These are phyloP conservation scores for Archilochus colubris DNA, from an alignment of 2,113 vertebrate genomes.

Conservation along the genomic window DNA sequence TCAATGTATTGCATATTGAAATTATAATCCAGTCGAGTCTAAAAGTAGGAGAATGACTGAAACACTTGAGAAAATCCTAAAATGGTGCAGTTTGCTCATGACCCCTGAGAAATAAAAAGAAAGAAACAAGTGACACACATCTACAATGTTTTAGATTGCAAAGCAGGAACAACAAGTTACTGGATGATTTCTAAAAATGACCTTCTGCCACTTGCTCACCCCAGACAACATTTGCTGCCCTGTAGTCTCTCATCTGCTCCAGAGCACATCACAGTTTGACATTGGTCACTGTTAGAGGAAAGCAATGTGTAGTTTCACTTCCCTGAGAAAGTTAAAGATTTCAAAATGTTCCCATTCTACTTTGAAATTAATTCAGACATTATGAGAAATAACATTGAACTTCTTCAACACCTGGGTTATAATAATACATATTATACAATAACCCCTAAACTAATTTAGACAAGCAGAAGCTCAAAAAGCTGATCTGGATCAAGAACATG, in stretches of 20 bases:
- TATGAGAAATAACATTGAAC: background rate
- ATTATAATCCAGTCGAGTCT: conserved; percentile 1
- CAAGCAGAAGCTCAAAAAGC: background rate
- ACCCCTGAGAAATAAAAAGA: background rate
- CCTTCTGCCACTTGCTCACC: background rate
- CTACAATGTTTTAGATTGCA: background rate
- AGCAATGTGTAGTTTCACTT: background rate
- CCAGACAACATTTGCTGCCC: background rate
- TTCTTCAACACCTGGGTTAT: background rate
- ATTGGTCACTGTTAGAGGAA: background rate
- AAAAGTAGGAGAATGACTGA: background rate
- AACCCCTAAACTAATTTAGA: background rate
- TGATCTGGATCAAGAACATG: background rate
- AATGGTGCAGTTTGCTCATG: background rate
- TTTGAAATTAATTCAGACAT: background rate
- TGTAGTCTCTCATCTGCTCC: background rate
- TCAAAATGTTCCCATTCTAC: background rate
- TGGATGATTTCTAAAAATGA: background rate
- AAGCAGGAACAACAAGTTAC: background rate
- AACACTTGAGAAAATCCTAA: background rate
- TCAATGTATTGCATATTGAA: conserved; percentile 1
- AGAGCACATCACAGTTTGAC: background rate
- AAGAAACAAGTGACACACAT: background rate
- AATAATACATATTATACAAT: background rate
- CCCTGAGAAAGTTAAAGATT: background rate